phyloP scores from a whole-genome alignment of 2,113 vertebrate genomes.

The Lasiurus borealis region DNA sequence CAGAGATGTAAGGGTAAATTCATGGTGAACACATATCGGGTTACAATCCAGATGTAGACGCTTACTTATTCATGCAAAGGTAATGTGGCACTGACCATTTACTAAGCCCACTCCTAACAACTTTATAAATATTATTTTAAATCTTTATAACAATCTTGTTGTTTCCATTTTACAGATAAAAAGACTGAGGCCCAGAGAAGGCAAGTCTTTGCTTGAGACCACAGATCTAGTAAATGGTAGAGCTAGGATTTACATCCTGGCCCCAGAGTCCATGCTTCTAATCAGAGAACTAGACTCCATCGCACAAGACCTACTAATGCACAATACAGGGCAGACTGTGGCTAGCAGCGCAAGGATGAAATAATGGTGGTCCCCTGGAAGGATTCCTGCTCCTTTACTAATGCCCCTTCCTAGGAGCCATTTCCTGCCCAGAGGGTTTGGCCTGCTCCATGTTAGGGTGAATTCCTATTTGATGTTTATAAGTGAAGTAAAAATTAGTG shows the following conservation, averaged over 20 bases:
- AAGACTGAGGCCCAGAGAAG: not conserved
- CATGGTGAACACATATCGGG: not conserved
- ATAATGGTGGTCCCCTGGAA: not conserved
- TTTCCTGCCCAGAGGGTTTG: constrained; percentile 18
- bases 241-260: not conserved
- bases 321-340: not conserved
- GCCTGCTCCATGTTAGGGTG: not conserved
- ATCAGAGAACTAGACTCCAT: not conserved
- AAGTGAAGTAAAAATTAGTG: constrained; percentile 64
- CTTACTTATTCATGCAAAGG: not conserved
- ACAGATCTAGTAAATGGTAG: not conserved
- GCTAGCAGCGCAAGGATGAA: not conserved
- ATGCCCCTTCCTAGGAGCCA: not conserved
- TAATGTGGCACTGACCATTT: not conserved
- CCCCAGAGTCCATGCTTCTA: not conserved
- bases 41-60: not conserved
- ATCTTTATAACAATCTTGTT: not conserved
- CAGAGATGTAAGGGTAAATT: not conserved
- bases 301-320: not conserved
- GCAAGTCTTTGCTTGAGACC: not conserved
- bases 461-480: constrained; percentile 43
- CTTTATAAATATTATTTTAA: not conserved
- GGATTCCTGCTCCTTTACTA: not conserved
- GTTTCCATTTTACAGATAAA: not conserved
- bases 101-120: not conserved